A percentile compares a stretch with the other conserved stretches of the same genome.
Evolutionary conservation across 92 coral and sea anemone genomes (phyloP).

Genomic region (Phenganax marumi): DNA sequence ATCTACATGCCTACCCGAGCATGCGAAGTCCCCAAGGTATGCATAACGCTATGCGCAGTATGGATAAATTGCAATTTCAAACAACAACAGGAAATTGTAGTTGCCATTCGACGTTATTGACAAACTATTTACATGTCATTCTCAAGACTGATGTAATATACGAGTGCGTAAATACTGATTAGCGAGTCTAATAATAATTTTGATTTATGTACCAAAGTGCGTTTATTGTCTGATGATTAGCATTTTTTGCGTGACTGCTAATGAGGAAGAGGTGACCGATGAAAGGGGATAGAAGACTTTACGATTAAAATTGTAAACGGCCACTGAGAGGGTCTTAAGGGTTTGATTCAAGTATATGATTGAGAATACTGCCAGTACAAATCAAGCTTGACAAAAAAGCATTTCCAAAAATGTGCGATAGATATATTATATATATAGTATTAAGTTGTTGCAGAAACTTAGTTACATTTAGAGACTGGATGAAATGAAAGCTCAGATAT

Average conservation of each 20-base stretch:
- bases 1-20: too few species aligned
- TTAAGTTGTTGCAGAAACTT: too few species aligned
- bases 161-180: neutral
- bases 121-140: neutral
- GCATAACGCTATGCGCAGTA: constrained; percentile 19
- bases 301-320: constrained; percentile 3
- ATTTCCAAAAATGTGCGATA: too few species aligned
- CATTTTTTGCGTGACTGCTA: too few species aligned
- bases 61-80: constrained; percentile 10
- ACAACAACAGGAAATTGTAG: constrained; percentile 12
- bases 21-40: neutral
- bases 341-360: neutral
- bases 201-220: neutral
- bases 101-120: neutral
- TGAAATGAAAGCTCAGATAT: too few species aligned
- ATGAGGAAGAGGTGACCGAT: neutral
- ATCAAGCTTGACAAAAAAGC: neutral
- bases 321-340: neutral
- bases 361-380: neutral
- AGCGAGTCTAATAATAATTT: neutral
- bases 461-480: too few species aligned
- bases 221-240: neutral
- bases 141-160: neutral
- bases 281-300: neutral
- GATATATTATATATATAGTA: too few species aligned